Conservation (phyloP, 2,888 invertebrate species). For the Drosophila multiciliata region DNA sequence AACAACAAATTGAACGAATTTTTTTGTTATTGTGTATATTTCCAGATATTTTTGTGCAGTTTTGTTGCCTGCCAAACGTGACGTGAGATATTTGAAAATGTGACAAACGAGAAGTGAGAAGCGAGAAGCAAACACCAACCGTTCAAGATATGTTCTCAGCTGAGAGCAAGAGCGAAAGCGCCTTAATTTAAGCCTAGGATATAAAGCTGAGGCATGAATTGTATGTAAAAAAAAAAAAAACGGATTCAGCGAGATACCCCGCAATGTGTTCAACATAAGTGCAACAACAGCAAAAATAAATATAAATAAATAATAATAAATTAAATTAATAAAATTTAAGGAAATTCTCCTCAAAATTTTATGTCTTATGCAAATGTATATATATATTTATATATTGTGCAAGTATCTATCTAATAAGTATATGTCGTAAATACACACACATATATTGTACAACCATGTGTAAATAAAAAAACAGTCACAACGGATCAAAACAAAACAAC, state of each 20-base stretch:
- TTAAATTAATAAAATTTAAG: conserved; percentile 1
- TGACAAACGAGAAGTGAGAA: conserved; percentile 22
- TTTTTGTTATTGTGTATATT: conserved; percentile 52
- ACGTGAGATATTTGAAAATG: conserved; percentile 40
- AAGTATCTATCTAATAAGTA: conserved; percentile 7
- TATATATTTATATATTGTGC: conserved; percentile 5
- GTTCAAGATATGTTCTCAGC: conserved; percentile 19
- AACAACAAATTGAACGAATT: conserved; percentile 44
- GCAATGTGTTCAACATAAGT: conserved; percentile 54
- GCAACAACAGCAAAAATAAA: conserved; percentile 16
- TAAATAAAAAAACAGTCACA: conserved; percentile 25
- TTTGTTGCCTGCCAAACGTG: conserved; percentile 38
- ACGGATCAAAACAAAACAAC: conserved; percentile 28
- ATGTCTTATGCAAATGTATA: conserved; percentile 23
- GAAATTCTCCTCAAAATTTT: not conserved
- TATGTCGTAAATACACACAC: conserved; percentile 10
- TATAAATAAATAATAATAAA: not conserved
- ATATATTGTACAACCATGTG: conserved; percentile 12
- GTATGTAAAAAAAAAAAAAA: conserved; percentile 24
- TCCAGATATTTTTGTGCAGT: conserved; percentile 35
- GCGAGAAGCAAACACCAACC: conserved; percentile 21
- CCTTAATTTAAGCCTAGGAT: conserved; percentile 41
- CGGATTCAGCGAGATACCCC: conserved; percentile 45
- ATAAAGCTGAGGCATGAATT: conserved; percentile 29
- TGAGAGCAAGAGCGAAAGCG: conserved; percentile 18